Evolutionary conservation across 2,113 vertebrate genomes (phyloP).

Genomic region (Colistium nudipinnis): DNA sequence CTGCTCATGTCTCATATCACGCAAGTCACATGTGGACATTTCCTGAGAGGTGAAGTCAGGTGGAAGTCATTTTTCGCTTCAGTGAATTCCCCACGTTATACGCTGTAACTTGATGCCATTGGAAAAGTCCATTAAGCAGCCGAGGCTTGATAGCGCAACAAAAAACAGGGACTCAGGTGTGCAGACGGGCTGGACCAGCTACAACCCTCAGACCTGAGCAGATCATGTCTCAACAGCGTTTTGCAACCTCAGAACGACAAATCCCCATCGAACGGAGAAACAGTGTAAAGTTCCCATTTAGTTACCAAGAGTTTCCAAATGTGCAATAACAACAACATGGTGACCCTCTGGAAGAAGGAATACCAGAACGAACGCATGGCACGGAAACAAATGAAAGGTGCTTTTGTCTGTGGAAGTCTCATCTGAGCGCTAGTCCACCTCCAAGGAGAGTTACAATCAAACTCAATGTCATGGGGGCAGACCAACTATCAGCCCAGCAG

Average conservation of each 20-base stretch:
- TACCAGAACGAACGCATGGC: constrained; percentile 26
- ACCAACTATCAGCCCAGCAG: constrained; percentile 53
- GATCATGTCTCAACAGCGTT: constrained; percentile 16
- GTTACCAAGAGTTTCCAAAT: no score
- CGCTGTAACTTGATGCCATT: constrained; percentile 48
- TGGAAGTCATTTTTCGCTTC: constrained; percentile 56
- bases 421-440: constrained; percentile 25
- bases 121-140: constrained; percentile 40
- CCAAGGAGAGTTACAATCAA: constrained; percentile 57
- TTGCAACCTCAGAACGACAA: no score
- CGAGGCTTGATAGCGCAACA: constrained; percentile 32
- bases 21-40: constrained; percentile 29
- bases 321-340: background rate
- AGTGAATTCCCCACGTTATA: constrained; percentile 21
- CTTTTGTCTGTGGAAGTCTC: constrained; percentile 40
- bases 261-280: no score
- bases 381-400: constrained; percentile 42
- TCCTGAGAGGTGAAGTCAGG: constrained; percentile 25
- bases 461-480: constrained; percentile 53
- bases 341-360: constrained; percentile 11
- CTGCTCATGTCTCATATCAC: constrained; percentile 29
- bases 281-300: no score
- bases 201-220: constrained; percentile 12
- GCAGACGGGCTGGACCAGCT: constrained; percentile 7
- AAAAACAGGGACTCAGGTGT: constrained; percentile 24